Evolutionary conservation across 1,140 invertebrate species (phyloP).

Genomic region (Pygmarrhopalites habei): DNA sequence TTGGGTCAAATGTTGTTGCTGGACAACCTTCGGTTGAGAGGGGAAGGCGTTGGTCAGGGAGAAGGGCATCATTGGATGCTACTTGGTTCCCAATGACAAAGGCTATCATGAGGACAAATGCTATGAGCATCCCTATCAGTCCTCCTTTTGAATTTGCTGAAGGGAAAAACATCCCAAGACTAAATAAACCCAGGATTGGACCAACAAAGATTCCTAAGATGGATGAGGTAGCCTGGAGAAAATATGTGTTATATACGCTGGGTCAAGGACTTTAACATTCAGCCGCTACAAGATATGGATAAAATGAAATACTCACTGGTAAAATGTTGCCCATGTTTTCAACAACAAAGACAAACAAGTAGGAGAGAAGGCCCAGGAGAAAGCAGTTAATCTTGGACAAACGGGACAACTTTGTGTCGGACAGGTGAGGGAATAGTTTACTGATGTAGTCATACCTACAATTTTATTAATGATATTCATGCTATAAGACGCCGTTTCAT

Average conservation of each 20-base stretch:
- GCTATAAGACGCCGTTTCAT: no score
- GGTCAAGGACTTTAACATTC: no score
- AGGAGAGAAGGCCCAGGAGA: conserved; percentile 31
- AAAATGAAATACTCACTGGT: conserved; percentile 17
- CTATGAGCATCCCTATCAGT: conserved; percentile 19
- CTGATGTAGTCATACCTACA: conserved; percentile 36
- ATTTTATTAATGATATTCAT: no score
- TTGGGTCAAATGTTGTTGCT: no score
- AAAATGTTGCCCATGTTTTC: conserved; percentile 36
- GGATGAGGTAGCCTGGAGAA: conserved; percentile 23
- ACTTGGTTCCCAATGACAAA: conserved; percentile 24
- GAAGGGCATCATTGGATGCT: conserved; percentile 47
- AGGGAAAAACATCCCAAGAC: conserved; percentile 31
- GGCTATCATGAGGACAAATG: conserved; percentile 26
- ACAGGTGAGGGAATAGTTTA: conserved; percentile 31
- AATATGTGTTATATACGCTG: not conserved
- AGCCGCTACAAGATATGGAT: not conserved
- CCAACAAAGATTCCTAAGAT: conserved; percentile 32
- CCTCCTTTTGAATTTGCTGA: conserved; percentile 28
- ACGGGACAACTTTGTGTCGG: conserved; percentile 21
- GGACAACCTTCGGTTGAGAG: conserved; percentile 5
- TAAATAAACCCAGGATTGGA: conserved; percentile 29
- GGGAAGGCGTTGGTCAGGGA: conserved; percentile 23
- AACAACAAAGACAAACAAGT: conserved; percentile 33
- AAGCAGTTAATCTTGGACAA: conserved; percentile 35